Evolutionary conservation across 2,888 invertebrate species (phyloP), one percentile per base, ranked within the genome.

Genomic region (Apeira syringaria): DNA sequence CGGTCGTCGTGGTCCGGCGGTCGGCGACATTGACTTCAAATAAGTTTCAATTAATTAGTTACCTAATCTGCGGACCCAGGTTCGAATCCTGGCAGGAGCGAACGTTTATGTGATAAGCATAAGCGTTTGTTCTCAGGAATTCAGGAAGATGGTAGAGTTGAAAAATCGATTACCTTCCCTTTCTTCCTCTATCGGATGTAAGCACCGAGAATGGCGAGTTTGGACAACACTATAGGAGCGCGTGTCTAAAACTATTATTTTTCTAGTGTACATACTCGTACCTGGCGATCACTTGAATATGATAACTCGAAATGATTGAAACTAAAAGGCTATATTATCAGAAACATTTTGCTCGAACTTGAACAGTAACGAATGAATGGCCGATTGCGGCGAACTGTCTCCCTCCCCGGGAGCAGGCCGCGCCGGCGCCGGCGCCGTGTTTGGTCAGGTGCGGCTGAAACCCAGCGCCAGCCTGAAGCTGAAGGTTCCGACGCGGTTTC

Each of bases 401-500:
- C 82, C 71, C 81, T 80, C 77, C n/a, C n/a, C n/a, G n/a, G n/a
- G n/a, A n/a, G n/a, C n/a, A n/a, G n/a, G n/a, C n/a, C n/a, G n/a
- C n/a, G n/a, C n/a, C n/a, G n/a, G n/a, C n/a, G n/a, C n/a, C n/a
- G n/a, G n/a, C n/a, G n/a, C n/a, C 57, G 52, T 84, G 60, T 86
- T 84, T 87, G 60, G 53, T 74, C 86, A 87, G 71, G 54, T 87
- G 87, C 56, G 28, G 45, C 69, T 78, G 69, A 80, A 84, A 71
- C 74, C 74, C 68, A 70, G 66, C 42, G 59, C 65, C 20, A 60
- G 55, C 58, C 57, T 64, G 61, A 72, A 66, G n/a, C n/a, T n/a
- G n/a, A 64, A 53, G 59, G 64, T 56, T 50, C 56, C 47, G 59
- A 50, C 53, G 50, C 55, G 25, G 55, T 71, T 66, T 68, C 65